Conservation (phyloP, 2,113 vertebrate genomes). For the Salminus brasiliensis region DNA sequence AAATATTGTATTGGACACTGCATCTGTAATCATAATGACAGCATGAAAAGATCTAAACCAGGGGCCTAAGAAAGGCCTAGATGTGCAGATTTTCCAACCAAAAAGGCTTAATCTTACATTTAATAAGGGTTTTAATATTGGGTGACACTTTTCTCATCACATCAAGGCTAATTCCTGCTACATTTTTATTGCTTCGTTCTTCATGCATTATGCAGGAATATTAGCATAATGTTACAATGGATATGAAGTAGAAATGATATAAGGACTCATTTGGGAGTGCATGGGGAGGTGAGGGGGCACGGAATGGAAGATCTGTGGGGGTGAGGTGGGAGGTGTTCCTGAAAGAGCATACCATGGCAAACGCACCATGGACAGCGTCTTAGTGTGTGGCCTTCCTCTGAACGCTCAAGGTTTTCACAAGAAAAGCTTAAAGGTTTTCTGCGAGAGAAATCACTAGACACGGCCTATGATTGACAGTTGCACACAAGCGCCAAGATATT, state of each 20-base stretch:
- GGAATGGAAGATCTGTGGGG: neutral
- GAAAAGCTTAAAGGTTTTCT: neutral
- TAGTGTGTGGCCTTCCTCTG: neutral
- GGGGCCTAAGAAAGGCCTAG: neutral
- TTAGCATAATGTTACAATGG: conserved; percentile 25
- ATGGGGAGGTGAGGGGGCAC: neutral
- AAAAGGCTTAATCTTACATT: neutral
- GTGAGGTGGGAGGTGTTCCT: neutral
- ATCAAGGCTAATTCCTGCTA: conserved; percentile 17
- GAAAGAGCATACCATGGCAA: neutral
- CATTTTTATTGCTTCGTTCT: conserved; percentile 14
- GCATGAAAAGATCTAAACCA: neutral
- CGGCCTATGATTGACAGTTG: neutral
- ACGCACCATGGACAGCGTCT: neutral
- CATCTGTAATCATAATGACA: neutral
- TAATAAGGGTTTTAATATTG: conserved; percentile 15
- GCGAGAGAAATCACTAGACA: neutral
- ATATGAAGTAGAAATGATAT: neutral
- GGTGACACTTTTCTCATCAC: neutral
- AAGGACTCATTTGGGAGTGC: neutral
- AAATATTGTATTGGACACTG: no score
- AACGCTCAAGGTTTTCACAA: neutral
- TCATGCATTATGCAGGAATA: conserved; percentile 43
- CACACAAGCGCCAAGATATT: neutral
- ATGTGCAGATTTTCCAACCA: neutral